A percentile compares a stretch with the other conserved stretches of the same genome.
Conservation (phyloP, 1,140 invertebrate species). For the Listronotus oregonensis region DNA sequence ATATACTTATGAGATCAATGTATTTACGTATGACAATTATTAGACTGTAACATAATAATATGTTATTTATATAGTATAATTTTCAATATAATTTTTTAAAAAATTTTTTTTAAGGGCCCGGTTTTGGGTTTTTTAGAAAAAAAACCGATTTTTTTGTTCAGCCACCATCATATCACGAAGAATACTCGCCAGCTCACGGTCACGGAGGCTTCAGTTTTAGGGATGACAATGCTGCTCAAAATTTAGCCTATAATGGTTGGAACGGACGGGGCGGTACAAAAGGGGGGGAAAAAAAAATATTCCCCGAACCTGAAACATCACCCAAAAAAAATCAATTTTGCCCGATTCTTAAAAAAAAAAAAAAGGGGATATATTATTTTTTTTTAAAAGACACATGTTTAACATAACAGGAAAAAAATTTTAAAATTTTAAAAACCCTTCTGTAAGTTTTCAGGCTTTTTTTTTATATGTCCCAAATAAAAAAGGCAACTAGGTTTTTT, state of each 20-base stretch:
- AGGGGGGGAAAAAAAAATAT: conserved; percentile 48
- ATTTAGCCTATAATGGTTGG: conserved; percentile 69
- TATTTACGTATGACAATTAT: no score
- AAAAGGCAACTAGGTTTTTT: no score
- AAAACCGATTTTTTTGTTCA: conserved; percentile 54
- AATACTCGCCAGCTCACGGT: conserved; percentile 23
- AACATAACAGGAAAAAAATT: not conserved
- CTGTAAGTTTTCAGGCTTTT: no score
- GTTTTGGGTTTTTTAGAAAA: conserved; percentile 39
- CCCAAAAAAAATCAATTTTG: conserved; percentile 53
- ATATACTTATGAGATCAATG: no score
- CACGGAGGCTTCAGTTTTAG: conserved; percentile 64
- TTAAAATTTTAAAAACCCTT: not conserved
- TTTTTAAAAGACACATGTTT: not conserved
- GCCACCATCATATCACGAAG: conserved; percentile 26
- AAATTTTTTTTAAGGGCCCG: no score
- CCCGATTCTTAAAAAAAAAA: conserved; percentile 48
- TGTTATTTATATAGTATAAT: no score
- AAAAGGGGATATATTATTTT: not conserved
- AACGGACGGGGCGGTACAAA: conserved; percentile 52
- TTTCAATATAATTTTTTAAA: no score
- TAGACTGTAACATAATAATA: no score
- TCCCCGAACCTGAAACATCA: conserved; percentile 40
- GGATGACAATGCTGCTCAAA: conserved; percentile 69
- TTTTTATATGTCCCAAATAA: no score